Base-by-base conservation (phyloP, 2,797 vertebrate species). In the Thunnus albacares region DNA sequence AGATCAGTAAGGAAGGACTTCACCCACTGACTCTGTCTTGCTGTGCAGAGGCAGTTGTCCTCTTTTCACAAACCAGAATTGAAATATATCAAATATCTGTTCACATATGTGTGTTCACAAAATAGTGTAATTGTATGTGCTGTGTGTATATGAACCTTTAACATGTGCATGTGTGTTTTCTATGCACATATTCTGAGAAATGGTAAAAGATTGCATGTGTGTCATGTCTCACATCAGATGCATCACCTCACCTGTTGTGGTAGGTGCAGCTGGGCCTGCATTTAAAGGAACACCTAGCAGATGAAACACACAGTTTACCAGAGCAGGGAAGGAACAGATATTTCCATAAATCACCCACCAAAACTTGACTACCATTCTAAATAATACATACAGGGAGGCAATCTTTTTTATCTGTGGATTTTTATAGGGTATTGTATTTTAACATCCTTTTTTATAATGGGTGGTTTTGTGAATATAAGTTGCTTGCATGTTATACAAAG, bases 231-330 rank as follows among this genome's bases (percentile, higher is more conserved):
- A 35, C 33, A 13, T 22, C 4, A n/a, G 8, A 9, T 51, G 26
- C 5, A 13, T 38, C 1, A 2, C 30, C 85, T 89, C 57, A 91
- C 90, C 89, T 88, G 81, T 68, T 67, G 79, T 47, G 24, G 28
- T 2, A 17, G 78, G 63, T 56, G 3, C 52, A 55, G 5, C 51
- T 0, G 0, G 43, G 12, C 5, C 61, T 5, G 68, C 4, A 63
- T 35, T 14, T 71, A 53, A 81, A 13, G 86, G 64, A 74, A 15
- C 35, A 43, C 80, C 90, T 75, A 66, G 5, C 3, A 52, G 20
- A 71, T 10, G 5, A 84, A 55, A 71, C 17, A 60, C 30, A 85
- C 33, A 47, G 3, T 64, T 79, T 26, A 83, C 6, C 8, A 53
- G 63, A 61, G 49, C 24, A 59, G 28, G 24, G 49, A 30, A 58